Percentiles rank a stretch among this genome's conserved stretches.
These are phyloP conservation scores for Lanius collurio DNA, from an alignment of 2,113 vertebrate species.

Conservation along the genomic window DNA sequence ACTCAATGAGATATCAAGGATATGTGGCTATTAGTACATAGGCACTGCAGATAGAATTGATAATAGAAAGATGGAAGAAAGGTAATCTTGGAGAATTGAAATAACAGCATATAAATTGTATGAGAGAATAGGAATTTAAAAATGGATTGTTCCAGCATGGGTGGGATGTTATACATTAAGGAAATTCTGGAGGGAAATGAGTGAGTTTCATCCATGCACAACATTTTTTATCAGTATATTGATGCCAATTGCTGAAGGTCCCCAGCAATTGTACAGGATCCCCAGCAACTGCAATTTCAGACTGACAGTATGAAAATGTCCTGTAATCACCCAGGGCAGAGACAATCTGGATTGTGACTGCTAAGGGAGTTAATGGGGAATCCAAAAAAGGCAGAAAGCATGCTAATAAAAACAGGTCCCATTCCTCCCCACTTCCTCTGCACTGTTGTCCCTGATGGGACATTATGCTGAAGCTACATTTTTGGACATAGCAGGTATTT, in stretches of 20 bases:
- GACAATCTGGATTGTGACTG: not conserved
- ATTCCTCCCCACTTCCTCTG: not conserved
- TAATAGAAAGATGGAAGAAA: not conserved
- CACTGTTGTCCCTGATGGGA: not conserved
- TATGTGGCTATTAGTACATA: not conserved
- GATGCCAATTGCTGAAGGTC: not conserved
- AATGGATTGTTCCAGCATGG: not conserved
- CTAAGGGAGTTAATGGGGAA: not conserved
- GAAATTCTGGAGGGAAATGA: not conserved
- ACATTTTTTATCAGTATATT: not conserved
- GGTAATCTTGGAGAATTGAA: not conserved
- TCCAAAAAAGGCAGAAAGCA: not conserved
- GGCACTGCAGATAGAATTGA: not conserved
- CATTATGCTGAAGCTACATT: not conserved
- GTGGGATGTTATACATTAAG: not conserved
- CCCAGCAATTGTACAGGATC: not conserved
- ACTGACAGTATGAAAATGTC: not conserved
- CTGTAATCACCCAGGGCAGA: not conserved
- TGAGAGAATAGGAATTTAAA: not conserved
- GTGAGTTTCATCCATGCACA: not conserved
- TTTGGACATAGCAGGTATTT: not conserved
- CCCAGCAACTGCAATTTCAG: not conserved
- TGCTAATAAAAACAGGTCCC: not conserved
- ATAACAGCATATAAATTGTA: not conserved
- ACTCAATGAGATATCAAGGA: not conserved